Percentiles rank a stretch among this genome's conserved stretches.
Evolutionary conservation across 2,797 vertebrate species (phyloP).

Genomic region (Falco naumanni): DNA sequence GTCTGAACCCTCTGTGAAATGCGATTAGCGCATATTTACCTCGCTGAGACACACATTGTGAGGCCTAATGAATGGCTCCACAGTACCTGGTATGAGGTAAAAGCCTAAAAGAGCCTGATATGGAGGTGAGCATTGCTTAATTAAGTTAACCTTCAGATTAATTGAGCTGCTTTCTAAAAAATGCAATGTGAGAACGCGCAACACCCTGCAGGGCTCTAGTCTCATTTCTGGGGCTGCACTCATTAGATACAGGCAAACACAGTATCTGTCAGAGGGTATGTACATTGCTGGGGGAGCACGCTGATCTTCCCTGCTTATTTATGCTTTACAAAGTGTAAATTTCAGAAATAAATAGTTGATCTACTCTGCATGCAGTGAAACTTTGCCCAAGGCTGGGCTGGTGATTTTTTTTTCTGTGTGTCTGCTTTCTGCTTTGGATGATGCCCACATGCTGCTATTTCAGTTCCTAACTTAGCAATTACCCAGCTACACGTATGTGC

Average conservation of each 20-base stretch:
- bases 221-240: background rate
- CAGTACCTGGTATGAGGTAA: background rate
- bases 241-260: background rate
- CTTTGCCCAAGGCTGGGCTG: conserved; percentile 38
- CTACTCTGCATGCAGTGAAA: background rate
- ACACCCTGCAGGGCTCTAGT: background rate
- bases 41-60: background rate
- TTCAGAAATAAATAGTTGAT: conserved; percentile 55
- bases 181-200: background rate
- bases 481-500: background rate
- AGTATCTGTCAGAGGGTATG: background rate
- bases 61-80: background rate
- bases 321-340: conserved; percentile 54
- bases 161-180: background rate
- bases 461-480: conserved; percentile 23
- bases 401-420: background rate
- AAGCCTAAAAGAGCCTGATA: background rate
- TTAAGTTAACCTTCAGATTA: conserved; percentile 54
- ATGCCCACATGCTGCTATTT: conserved; percentile 34
- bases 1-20: background rate
- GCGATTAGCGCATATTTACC: conserved; percentile 8
- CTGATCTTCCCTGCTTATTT: conserved; percentile 34
- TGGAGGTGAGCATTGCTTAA: conserved; percentile 43
- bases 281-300: background rate
- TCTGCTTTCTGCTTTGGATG: conserved; percentile 34